phyloP scores from a whole-genome alignment of 2,888 invertebrate species.

The Hypercompe scribonia region DNA sequence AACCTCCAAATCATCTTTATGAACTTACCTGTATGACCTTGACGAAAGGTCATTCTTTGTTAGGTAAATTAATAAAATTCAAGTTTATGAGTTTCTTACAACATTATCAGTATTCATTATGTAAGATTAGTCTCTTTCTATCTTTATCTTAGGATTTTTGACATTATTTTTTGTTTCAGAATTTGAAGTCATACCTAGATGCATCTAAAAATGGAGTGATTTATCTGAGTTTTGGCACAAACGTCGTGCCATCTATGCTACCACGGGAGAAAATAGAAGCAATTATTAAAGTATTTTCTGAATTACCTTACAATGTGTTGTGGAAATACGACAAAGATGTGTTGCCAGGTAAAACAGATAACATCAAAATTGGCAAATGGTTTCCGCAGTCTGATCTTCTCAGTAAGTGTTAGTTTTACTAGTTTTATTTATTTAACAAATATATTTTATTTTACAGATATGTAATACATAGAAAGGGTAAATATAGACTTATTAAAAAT shows the following conservation, averaged over 20 bases:
- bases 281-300: constrained; percentile 46
- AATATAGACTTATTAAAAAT: no score
- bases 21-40: no score
- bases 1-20: no score
- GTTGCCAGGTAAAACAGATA: constrained; percentile 50
- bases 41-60: no score
- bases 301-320: constrained; percentile 56
- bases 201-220: constrained; percentile 67
- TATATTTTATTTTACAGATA: no score
- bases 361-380: constrained; percentile 49
- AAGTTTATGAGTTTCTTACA: no score
- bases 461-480: no score
- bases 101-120: no score
- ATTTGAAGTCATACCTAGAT: constrained; percentile 67
- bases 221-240: constrained; percentile 67
- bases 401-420: background rate
- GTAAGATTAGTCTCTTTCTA: no score
- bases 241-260: constrained; percentile 50
- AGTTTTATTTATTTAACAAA: background rate
- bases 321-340: constrained; percentile 59
- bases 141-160: no score
- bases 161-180: constrained; percentile 50
- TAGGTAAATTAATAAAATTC: no score
- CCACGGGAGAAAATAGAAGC: constrained; percentile 42
- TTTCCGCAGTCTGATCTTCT: constrained; percentile 62